Evolutionary conservation across 2,113 vertebrate species (phyloP), one percentile per base, ranked within the genome.

Genomic region (Nesogale talazaci): DNA sequence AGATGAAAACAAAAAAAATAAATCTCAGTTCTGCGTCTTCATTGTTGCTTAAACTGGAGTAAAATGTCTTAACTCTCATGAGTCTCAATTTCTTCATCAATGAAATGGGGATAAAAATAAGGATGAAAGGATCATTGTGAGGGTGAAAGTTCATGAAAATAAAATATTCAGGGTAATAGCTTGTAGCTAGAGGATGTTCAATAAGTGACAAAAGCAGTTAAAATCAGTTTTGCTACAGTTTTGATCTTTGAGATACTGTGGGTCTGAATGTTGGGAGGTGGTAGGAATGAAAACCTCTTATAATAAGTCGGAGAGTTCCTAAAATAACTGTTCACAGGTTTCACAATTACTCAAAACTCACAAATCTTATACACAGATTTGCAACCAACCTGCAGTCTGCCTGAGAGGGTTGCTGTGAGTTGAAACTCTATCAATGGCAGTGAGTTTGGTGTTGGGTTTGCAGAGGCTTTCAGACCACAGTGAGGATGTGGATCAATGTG

Each of bases 1-100:
- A 9, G 63, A 80, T 46, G 34, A 77, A 46, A 4, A 56, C 1
- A 27, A 0, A 3, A 34, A 0, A 4, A 20, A 42, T 72, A 4
- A 20, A 42, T 72, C 15, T 77, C 9, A 6, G 14, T 20, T n/a
- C 9, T 27, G 67, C 52, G 23, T 61, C 31, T 40, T 40, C 36
- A 36, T 22, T 70, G 23, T 52, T 67, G 10, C 67, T 38, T 77
- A 83, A 77, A 27, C 9, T 27, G 27, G 70, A 78, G 40, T 2
- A 52, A 52, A 19, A 40, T 70, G 36, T 36, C 4, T 76, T 6
- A 31, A n/a, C 2, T 19, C 57, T 22, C 29, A 1, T 0, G 23
- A 89, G 38, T 16, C 59, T 31, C 61, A 16, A 31, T 80, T 56
- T 82, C 23, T 69, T 70, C 70, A 46, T 63, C n/a, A 16, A 34